A percentile compares a stretch with the other conserved stretches of the same genome.
Evolutionary conservation across 2,113 vertebrate genomes (phyloP).

Genomic region (Malurus alboscapulatus): DNA sequence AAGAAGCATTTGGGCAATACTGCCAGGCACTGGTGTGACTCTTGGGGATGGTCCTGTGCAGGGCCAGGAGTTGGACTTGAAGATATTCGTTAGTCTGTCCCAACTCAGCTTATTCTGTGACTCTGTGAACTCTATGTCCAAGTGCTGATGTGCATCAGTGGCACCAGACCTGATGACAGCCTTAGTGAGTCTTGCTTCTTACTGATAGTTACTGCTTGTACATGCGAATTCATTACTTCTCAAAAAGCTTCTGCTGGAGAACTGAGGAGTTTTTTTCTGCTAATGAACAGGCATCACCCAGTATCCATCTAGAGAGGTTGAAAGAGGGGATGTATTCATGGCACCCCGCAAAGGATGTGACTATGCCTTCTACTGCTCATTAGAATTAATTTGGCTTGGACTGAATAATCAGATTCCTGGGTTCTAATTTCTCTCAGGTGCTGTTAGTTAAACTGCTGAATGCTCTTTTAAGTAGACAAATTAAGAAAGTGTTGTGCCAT

Average conservation of each 20-base stretch:
- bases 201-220: not conserved
- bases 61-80: not conserved
- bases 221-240: not conserved
- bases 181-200: not conserved
- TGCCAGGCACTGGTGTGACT: not conserved
- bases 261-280: not conserved
- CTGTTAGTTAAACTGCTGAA: conserved; percentile 11
- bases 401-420: not conserved
- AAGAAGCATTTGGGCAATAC: not conserved
- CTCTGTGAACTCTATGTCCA: not conserved
- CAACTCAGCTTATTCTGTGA: not conserved
- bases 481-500: not conserved
- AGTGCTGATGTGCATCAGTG: not conserved
- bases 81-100: not conserved
- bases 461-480: conserved; percentile 14
- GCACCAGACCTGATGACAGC: not conserved
- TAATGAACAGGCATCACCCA: not conserved
- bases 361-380: not conserved
- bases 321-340: not conserved
- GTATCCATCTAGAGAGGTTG: not conserved
- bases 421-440: not conserved
- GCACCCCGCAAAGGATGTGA: not conserved
- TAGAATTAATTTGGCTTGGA: not conserved
- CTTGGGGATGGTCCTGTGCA: not conserved
- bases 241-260: not conserved